Conservation (phyloP, 1,140 invertebrate genomes). For the Drosophila obscura region DNA sequence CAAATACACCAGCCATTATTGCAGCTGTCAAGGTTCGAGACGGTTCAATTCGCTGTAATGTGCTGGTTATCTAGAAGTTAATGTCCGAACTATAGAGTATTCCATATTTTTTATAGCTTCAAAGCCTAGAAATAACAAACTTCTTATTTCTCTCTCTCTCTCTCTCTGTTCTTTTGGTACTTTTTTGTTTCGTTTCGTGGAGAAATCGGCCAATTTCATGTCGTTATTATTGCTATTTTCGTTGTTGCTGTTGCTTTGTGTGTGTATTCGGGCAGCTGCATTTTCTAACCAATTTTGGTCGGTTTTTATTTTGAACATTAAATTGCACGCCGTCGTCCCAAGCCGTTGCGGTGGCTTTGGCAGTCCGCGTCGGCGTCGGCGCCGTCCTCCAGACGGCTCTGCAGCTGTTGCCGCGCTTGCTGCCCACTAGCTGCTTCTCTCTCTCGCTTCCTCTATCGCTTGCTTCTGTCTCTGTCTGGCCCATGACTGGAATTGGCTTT, state of each 20-base stretch:
- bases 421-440: conserved; percentile 5
- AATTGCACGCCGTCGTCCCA: conserved; percentile 49
- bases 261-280: conserved; percentile 54
- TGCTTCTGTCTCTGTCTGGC: conserved; percentile 23
- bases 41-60: no score
- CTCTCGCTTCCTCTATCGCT: no score
- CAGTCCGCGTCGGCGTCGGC: neutral
- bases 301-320: conserved; percentile 72
- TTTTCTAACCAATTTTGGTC: conserved; percentile 72
- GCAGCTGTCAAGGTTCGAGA: no score
- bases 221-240: conserved; percentile 37
- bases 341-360: conserved; percentile 47
- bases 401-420: conserved; percentile 65
- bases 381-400: conserved; percentile 18
- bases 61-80: no score
- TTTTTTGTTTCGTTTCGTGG: conserved; percentile 14
- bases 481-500: conserved; percentile 51
- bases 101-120: neutral
- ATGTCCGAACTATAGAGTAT: neutral
- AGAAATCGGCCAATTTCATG: conserved; percentile 37
- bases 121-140: neutral
- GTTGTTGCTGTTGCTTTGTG: conserved; percentile 14
- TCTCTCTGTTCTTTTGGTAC: neutral
- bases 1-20: no score
- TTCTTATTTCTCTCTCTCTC: conserved; percentile 2